Evolutionary conservation across 2,113 vertebrate species (phyloP), one percentile per base, ranked within the genome.

Genomic region (Embiotoca jacksoni): DNA sequence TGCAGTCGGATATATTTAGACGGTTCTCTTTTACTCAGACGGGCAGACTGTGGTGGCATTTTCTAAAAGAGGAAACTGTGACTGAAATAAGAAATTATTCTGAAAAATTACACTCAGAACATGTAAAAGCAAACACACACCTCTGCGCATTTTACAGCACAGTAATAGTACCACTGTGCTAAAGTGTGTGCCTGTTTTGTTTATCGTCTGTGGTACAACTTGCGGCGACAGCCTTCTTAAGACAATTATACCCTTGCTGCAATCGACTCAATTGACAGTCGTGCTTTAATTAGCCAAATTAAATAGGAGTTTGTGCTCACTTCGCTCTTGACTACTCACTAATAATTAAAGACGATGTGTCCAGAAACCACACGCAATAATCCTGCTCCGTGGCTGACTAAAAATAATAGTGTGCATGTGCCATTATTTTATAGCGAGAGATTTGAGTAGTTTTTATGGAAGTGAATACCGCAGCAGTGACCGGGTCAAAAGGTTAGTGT

Each of bases 231-330:
- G 81, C 84, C 77, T 77, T 77, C 85, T 84, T 76, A 81, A 65
- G 81, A 81, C 87, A 88, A 92, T 92, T 89, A 92, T 72, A 90
- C 74, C 88, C 79, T 82, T 58, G 60, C 83, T 75, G 74, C 79
- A 76, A 77, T 83, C 3, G 23, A 89, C 66, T 89, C 89, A 88
- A 83, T 91, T 78, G 67, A 78, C 74, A 64, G 70, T 31, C 58
- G 53, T 75, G 76, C 85, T 89, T 89, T 93, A 93, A 91, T 90
- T 90, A 89, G 66, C 57, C 61, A 77, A 88, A 89, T 88, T 88
- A 89, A 91, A 90, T 78, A 70, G 73, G 54, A 84, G 70, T 81
- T 77, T 71, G 50, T 80, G 69, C 62, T 89, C 78, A 83, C 75
- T 85, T 77, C 74, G 16, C 88, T 87, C 59, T 47, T 68, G 69